Base-by-base conservation (phyloP, 2,888 invertebrate genomes). In the Patella depressa region DNA sequence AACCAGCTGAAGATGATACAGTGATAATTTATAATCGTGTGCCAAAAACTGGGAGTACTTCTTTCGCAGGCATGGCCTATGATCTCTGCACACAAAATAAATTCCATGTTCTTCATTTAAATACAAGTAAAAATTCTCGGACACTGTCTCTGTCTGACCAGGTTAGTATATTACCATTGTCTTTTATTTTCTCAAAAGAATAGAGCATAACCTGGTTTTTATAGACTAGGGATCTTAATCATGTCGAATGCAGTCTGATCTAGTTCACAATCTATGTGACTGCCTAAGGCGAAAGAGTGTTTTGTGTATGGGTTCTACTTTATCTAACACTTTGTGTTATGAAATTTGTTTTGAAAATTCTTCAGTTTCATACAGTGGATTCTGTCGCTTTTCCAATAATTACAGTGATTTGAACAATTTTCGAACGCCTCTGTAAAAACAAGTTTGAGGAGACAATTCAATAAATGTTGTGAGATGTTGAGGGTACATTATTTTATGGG, bases 31-130 rank as follows among this genome's bases (percentile, higher is more conserved):
- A 98, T 92, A 98, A 98, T 92, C 94, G 98, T 88, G 97, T 98
- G 78, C 98, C 98, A 12, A 98, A 98, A 93, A 98, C 98, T 55
- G 98, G 97, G 19, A 98, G 98, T 29, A 98, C 98, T 12, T 97
- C 97, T 92, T 97, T 98, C 91, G 97, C 97, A 82, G 97, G 97
- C 79, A 94, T 97, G 79, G 96, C 96, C 0, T 97, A 97, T 89
- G 96, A 96, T 91, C 92, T 97, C 80, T 97, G 96, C 91, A 94
- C 95, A 89, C 88, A 83, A 75, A 95, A 94, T 90, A 94, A 94
- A 85, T 96, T 95, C 90, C 95, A 95, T 92, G 96, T 96, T 65
- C 93, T 99, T 85, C 99, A 99, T 93, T 95, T 99, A 84, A 99
- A 99, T 92, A 95, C 98, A 76, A 97, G 98, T 1, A 96, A 96